Base-by-base conservation (phyloP, 2,113 vertebrate species). In the Saimiri boliviensis region DNA sequence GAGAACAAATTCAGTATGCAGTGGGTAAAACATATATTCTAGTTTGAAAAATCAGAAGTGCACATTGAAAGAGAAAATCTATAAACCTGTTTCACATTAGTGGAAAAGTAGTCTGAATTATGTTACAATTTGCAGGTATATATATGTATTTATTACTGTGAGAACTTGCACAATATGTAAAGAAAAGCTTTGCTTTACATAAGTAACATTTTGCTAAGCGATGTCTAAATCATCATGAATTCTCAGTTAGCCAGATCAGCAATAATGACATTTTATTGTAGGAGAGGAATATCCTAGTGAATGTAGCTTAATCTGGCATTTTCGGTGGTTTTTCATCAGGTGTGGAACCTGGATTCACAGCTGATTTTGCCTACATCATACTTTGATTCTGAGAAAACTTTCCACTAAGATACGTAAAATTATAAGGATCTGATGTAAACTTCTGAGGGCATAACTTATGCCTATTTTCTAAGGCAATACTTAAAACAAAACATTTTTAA, bases 381-480 rank as follows among this genome's bases (percentile, higher is more conserved):
- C 1, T 27, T 45, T 10, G 56, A 19, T 5, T 12, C 7, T 16
- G 5, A 3, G 27, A 21, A 45, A 71, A 37, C 0, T 2, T 32
- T n/a, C 40, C 17, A 6, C 8, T 5, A 7, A 13, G 17, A 32
- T 8, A 20, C 14, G 11, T 35, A 13, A 10, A 52, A 66, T 23
- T 17, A 5, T 1, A 37, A 76, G 42, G 3, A 3, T 49, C 49
- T 30, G 6, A 4, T 17, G 17, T 4, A 9, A 8, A 16, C 71
- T 17, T 79, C 13, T 0, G 13, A 35, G 6, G 49, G 6, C 45
- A 3, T 2, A 2, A 0, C 4, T 11, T 14, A 56, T 0, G 0
- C 68, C 4, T 30, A 10, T 45, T 32, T 77, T n/a, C 54, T 49
- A 60, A 45, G 37, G 56, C 13, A n/a, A 20, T 21, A 16, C 2